Percentiles rank a stretch among this genome's conserved stretches.
These are phyloP conservation scores for Tonatia bakeri DNA, from an alignment of 2,113 vertebrate genomes.

Conservation along the genomic window DNA sequence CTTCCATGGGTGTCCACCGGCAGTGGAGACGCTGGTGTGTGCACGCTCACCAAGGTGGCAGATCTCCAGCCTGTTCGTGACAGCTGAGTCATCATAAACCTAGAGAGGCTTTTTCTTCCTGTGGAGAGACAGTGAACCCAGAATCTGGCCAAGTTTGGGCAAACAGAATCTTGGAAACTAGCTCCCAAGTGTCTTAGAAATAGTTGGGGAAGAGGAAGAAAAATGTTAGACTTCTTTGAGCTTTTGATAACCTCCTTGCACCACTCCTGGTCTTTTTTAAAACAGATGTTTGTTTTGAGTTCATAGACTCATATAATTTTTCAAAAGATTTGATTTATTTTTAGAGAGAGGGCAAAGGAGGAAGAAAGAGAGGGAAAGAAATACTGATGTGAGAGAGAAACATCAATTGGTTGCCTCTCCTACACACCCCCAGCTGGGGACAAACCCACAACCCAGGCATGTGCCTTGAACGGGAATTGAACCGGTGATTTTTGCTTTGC, in stretches of 20 bases:
- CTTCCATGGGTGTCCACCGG: background rate
- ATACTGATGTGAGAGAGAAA: no score
- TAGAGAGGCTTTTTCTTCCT: slow-evolving; percentile 54
- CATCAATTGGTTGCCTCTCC: no score
- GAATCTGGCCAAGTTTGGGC: slow-evolving; percentile 59
- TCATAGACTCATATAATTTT: background rate
- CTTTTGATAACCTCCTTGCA: background rate
- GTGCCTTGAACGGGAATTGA: no score
- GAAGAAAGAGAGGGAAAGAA: no score
- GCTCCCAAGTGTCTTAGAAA: background rate
- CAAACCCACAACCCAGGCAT: no score
- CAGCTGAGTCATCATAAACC: background rate
- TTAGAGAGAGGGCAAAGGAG: no score
- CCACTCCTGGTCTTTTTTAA: background rate
- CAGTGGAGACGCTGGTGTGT: accelerated
- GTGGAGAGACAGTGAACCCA: slow-evolving; percentile 68
- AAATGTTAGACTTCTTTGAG: background rate
- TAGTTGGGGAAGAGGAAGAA: background rate
- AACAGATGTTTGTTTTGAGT: background rate
- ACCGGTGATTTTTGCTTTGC: no score
- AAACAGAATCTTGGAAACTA: slow-evolving; percentile 58
- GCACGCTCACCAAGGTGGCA: background rate
- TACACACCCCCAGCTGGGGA: no score
- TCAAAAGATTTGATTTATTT: no score
- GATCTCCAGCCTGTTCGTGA: slow-evolving; percentile 52